phyloP scores from a whole-genome alignment of 2,113 vertebrate species.

The Cebidichthys violaceus region DNA sequence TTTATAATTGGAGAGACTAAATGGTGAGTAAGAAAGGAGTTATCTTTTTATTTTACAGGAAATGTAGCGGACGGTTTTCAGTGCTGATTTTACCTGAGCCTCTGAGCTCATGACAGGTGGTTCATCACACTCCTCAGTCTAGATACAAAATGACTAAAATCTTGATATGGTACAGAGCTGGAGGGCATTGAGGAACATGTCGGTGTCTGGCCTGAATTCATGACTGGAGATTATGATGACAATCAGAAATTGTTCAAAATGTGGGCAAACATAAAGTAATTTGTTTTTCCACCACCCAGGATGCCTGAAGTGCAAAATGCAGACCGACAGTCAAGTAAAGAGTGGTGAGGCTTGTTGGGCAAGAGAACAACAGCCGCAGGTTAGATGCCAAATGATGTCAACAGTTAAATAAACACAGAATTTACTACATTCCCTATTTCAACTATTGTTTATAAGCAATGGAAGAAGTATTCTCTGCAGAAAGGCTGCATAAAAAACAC shows the following conservation, averaged over 20 bases:
- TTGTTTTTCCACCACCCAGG: conserved; percentile 1
- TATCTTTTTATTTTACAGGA: neutral
- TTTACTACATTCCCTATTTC: neutral
- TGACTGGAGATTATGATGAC: neutral
- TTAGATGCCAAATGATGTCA: neutral
- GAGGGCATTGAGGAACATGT: neutral
- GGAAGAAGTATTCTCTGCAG: neutral
- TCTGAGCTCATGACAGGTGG: neutral
- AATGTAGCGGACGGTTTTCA: neutral
- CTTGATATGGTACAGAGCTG: neutral
- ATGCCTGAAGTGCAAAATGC: neutral
- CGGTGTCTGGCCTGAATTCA: neutral
- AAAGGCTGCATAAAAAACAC: neutral
- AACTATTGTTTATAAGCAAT: neutral
- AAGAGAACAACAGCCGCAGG: neutral
- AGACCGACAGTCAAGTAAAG: neutral
- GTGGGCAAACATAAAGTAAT: neutral
- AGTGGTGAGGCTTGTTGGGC: neutral
- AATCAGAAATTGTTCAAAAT: neutral
- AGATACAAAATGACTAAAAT: neutral
- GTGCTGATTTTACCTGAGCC: neutral
- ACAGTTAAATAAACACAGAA: conserved; percentile 20
- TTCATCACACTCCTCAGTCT: too few relatives aligned
- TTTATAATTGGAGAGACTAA: neutral
- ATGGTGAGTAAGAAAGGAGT: too few relatives aligned